phyloP scores from a whole-genome alignment of 2,113 vertebrate genomes.

The Actenoides hombroni region DNA sequence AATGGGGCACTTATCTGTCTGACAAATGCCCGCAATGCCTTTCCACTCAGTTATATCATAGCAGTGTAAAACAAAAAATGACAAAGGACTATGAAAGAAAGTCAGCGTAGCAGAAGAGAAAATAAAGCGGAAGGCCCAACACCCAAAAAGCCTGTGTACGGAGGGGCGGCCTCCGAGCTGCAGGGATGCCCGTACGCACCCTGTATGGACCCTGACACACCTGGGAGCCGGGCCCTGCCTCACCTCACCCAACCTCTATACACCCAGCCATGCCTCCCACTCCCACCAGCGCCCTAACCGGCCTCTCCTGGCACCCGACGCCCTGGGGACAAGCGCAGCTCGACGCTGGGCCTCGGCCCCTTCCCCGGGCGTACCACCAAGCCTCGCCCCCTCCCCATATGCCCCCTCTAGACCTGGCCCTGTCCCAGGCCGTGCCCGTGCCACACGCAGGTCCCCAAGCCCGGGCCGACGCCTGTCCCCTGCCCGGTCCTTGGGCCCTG shows the following conservation, averaged over 20 bases:
- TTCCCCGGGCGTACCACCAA: not conserved
- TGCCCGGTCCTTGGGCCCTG: not conserved
- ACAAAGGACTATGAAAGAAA: slow-evolving; percentile 18
- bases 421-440: not conserved
- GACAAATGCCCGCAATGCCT: not conserved
- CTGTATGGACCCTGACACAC: not conserved
- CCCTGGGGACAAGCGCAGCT: not conserved
- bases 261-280: not conserved
- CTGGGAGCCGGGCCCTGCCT: not conserved
- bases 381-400: not conserved
- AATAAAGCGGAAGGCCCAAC: not conserved
- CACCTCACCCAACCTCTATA: not conserved
- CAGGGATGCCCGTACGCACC: not conserved
- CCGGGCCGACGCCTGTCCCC: not conserved
- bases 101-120: not conserved
- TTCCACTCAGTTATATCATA: not conserved
- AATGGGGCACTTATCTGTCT: not conserved
- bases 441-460: not conserved
- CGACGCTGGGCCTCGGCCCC: not conserved
- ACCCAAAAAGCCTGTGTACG: not conserved
- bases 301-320: not conserved
- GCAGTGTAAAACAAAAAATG: not conserved
- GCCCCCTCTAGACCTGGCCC: not conserved
- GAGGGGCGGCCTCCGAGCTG: not conserved
- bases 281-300: not conserved